A percentile compares a stretch with the other conserved stretches of the same genome.
These are phyloP conservation scores for Apis dorsata DNA, from an alignment of 1,140 invertebrate species.

Conservation along the genomic window DNA sequence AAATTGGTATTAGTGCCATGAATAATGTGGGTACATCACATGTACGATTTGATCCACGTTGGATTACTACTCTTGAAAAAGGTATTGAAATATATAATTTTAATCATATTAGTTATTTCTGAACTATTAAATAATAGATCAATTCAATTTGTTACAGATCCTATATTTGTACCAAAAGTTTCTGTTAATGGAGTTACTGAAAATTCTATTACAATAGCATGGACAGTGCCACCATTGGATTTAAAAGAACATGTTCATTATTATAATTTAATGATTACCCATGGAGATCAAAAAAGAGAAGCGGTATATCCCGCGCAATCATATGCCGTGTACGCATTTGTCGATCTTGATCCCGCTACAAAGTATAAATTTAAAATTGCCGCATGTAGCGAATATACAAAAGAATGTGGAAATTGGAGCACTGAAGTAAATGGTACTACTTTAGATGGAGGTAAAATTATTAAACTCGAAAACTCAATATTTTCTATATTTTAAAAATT, in stretches of 20 bases:
- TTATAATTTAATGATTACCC: constrained; percentile 86
- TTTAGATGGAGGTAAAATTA: constrained; percentile 85
- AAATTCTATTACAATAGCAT: constrained; percentile 89
- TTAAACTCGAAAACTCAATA: neutral
- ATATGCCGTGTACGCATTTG: constrained; percentile 87
- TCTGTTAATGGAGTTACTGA: constrained; percentile 88
- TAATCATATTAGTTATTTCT: neutral
- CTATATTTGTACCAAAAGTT: constrained; percentile 88
- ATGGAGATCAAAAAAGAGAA: constrained; percentile 81
- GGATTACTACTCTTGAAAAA: constrained; percentile 83
- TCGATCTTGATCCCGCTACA: constrained; percentile 87
- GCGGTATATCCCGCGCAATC: constrained; percentile 83
- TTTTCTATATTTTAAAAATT: constrained; percentile 4
- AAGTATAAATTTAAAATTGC: constrained; percentile 88
- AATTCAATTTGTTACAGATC: constrained; percentile 80
- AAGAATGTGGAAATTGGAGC: constrained; percentile 88
- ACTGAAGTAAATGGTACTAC: constrained; percentile 88
- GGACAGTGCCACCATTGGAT: constrained; percentile 84
- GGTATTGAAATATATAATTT: constrained; percentile 64
- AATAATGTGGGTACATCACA: constrained; percentile 81
- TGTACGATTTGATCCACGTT: constrained; percentile 78
- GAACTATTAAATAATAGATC: neutral
- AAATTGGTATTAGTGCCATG: constrained; percentile 80
- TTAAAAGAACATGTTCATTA: constrained; percentile 87
- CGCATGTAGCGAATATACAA: constrained; percentile 89